Evolutionary conservation across 2,797 vertebrate genomes (phyloP), one percentile per base, ranked within the genome.

Genomic region (Melanogrammus aeglefinus): DNA sequence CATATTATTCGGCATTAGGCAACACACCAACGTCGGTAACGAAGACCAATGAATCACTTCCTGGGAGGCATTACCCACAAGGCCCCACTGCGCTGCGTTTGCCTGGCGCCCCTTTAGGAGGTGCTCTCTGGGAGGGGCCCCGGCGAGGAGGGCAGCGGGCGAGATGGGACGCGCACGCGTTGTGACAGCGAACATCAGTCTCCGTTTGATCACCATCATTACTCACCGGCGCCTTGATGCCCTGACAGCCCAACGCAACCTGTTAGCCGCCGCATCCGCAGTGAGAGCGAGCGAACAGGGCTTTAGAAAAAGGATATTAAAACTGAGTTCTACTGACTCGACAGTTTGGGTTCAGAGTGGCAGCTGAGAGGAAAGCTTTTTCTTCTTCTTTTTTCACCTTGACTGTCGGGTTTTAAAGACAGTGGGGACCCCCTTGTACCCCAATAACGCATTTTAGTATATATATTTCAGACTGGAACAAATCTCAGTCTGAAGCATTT

Each of bases 121-220:
- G 47, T 2, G 66, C 24, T 70, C 66, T 70, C 24, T 2, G 0
- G 13, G 10, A 9, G 69, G 27, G 27, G 24, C 14, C 47, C 47
- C 3, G 66, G 6, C 9, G 27, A 2, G 16, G 66, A 70, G 66
- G 66, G 66, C 27, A 29, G 47, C 47, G 2, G 16, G 35, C n/a
- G 24, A 24, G 66, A 70, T 24, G 69, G 3, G 24, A 70, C 14
- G 27, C 24, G 27, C 1, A 70, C 14, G 27, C 24, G 27, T 3
- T 27, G 24, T 71, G 69, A 71, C 69, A 33, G 69, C 0, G 27
- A 31, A 71, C 69, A 71, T 71, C 69, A 69, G 66, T 51, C 24
- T 31, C 33, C 4, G 70, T 72, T 73, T 76, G 70, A 76, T 72
- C 78, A 31, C 38, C 70, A 18, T 73, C 35, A 29, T 76, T 9